Conservation (phyloP, 2,888 invertebrate genomes). For the Cepaea hortensis region DNA sequence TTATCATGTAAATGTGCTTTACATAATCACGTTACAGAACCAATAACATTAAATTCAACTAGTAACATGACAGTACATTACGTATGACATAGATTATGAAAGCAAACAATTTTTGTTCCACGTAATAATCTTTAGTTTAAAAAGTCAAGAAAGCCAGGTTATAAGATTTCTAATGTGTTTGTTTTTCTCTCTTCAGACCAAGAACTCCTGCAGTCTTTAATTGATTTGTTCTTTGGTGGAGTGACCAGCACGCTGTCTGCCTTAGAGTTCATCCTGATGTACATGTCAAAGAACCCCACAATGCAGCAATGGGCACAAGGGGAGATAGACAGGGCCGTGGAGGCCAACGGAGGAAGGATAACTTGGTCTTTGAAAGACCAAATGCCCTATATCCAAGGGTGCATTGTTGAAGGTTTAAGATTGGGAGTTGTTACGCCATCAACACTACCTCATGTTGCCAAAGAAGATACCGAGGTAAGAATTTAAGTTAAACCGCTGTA, state of each 20-base stretch:
- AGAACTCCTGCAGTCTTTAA: conserved; percentile 52
- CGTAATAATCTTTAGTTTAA: no score
- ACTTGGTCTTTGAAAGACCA: conserved; percentile 49
- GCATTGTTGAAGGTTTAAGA: conserved; percentile 50
- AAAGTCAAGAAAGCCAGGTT: background rate
- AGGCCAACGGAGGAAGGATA: conserved; percentile 20
- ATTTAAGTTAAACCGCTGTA: background rate
- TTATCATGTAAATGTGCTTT: no score
- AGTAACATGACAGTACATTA: no score
- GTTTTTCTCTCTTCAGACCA: conserved; percentile 43
- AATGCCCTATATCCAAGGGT: conserved; percentile 50
- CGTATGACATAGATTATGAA: no score
- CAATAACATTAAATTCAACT: no score
- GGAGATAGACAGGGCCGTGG: conserved; percentile 44
- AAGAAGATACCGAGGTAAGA: conserved; percentile 48
- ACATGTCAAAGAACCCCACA: conserved; percentile 48
- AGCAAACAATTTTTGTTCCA: no score
- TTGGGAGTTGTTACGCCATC: conserved; percentile 53
- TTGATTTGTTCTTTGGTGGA: conserved; percentile 55
- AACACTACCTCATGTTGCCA: conserved; percentile 54
- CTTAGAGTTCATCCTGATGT: conserved; percentile 51
- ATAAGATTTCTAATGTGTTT: background rate
- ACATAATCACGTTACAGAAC: no score
- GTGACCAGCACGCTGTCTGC: conserved; percentile 51
- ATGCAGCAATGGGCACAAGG: conserved; percentile 49